Evolutionary conservation across 2,113 vertebrate species (phyloP).

Genomic region (Tichodroma muraria): DNA sequence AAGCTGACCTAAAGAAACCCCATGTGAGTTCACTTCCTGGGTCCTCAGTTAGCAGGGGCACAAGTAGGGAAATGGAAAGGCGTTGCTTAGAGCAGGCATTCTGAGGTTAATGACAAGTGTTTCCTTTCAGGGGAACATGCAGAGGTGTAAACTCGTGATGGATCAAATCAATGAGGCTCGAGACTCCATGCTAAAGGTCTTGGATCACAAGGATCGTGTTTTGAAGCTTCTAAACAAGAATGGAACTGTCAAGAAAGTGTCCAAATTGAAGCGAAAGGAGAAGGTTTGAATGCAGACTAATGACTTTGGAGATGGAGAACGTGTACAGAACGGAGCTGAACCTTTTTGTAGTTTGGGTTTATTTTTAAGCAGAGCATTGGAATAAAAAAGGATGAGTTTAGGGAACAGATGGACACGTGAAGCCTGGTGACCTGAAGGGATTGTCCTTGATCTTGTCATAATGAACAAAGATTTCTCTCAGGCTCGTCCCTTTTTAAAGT

Average conservation of each 20-base stretch:
- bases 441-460: constrained; percentile 12
- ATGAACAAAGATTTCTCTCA: constrained; percentile 48
- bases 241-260: constrained; percentile 90
- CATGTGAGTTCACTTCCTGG: not conserved
- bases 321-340: constrained; percentile 59
- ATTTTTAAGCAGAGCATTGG: constrained; percentile 61
- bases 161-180: constrained; percentile 98
- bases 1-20: not conserved
- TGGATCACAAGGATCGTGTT: constrained; percentile 97
- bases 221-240: constrained; percentile 98
- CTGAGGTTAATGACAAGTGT: not conserved
- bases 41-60: not conserved
- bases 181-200: constrained; percentile 98
- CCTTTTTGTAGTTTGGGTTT: constrained; percentile 48
- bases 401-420: constrained; percentile 25
- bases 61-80: not conserved
- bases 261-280: constrained; percentile 96
- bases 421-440: constrained; percentile 25
- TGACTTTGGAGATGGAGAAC: constrained; percentile 54
- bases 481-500: constrained; percentile 38
- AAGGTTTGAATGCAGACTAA: constrained; percentile 74
- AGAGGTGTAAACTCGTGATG: constrained; percentile 99
- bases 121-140: constrained; percentile 92
- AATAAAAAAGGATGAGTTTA: constrained; percentile 63
- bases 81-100: not conserved